These are phyloP conservation scores for Arrhamphus sclerolepis DNA, from an alignment of 2,797 vertebrate species.

Conservation along the genomic window DNA sequence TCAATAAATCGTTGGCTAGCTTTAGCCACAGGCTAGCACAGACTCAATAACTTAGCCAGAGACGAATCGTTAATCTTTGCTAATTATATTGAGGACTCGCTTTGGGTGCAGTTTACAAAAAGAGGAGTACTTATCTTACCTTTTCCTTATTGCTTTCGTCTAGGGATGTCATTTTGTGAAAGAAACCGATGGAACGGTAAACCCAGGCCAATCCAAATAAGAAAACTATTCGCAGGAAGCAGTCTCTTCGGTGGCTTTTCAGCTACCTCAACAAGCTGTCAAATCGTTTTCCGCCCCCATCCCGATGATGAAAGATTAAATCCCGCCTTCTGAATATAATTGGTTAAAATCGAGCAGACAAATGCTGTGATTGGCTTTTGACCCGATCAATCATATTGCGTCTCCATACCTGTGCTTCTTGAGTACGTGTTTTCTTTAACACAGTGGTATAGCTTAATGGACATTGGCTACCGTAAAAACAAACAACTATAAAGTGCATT, in stretches of 20 bases:
- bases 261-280: slow-evolving; percentile 68
- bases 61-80: slow-evolving; percentile 42
- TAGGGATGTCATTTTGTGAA: slow-evolving; percentile 75
- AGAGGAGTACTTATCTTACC: slow-evolving; percentile 52
- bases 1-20: slow-evolving; percentile 23
- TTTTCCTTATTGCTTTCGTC: slow-evolving; percentile 80
- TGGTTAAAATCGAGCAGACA: slow-evolving; percentile 33
- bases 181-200: slow-evolving; percentile 13
- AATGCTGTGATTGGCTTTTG: slow-evolving; percentile 30
- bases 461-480: no score
- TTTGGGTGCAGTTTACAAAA: slow-evolving; percentile 12
- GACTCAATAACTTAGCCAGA: slow-evolving; percentile 43
- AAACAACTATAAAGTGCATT: no score
- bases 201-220: slow-evolving; percentile 42
- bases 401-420: background rate
- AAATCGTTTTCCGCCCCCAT: slow-evolving; percentile 49
- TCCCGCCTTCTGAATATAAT: slow-evolving; percentile 46
- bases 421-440: background rate
- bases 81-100: slow-evolving; percentile 10
- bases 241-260: slow-evolving; percentile 29
- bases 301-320: slow-evolving; percentile 17
- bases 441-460: no score
- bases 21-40: slow-evolving; percentile 47
- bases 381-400: slow-evolving; percentile 24
- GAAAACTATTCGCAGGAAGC: slow-evolving; percentile 59